Percentiles rank a stretch among this genome's conserved stretches.
Evolutionary conservation across 2,113 vertebrate genomes (phyloP).

Genomic region (Pluvialis apricaria): DNA sequence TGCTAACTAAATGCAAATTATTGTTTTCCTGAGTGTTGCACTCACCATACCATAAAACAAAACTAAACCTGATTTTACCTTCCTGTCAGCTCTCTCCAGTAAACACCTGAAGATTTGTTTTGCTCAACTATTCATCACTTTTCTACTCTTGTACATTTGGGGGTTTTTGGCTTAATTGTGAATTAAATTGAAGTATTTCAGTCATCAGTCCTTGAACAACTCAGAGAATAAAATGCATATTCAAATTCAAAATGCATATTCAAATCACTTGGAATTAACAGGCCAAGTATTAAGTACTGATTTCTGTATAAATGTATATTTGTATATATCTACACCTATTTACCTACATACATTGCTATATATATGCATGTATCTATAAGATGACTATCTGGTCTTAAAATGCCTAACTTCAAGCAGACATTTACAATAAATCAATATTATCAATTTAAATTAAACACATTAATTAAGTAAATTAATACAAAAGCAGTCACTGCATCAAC

Average conservation of each 20-base stretch:
- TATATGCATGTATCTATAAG: fast-evolving
- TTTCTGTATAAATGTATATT: not conserved
- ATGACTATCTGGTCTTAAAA: not conserved
- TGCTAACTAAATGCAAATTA: not conserved
- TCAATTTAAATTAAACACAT: not conserved
- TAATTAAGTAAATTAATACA: not conserved
- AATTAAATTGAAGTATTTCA: not conserved
- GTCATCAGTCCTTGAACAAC: not conserved
- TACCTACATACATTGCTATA: not conserved
- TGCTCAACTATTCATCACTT: not conserved
- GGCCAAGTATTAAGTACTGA: not conserved
- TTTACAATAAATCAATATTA: not conserved
- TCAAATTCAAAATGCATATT: not conserved
- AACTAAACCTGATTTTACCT: not conserved
- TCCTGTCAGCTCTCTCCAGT: not conserved
- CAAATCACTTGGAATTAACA: not conserved
- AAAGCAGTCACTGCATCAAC: not conserved
- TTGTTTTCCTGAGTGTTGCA: not conserved
- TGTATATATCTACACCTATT: not conserved
- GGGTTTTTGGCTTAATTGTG: not conserved
- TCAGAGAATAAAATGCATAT: not conserved
- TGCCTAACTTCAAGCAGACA: not conserved
- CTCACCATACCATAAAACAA: not conserved
- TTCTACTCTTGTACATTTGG: not conserved
- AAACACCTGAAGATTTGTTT: not conserved